Conservation (phyloP, 2,113 vertebrate species). For the Chiloscyllium plagiosum region DNA sequence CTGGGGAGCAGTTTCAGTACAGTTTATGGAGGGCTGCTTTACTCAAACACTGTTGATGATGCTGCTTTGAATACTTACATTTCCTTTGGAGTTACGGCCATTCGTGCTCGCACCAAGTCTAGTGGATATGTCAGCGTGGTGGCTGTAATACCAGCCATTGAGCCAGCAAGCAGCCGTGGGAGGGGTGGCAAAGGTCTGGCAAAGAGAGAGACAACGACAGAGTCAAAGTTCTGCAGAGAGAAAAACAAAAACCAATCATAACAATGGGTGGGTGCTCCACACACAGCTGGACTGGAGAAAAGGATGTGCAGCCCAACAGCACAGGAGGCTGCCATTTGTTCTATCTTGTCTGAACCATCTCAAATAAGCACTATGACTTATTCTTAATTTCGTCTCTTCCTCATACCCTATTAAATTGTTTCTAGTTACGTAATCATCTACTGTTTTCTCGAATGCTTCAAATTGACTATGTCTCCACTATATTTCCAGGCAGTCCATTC, state of each 20-base stretch:
- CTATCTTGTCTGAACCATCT: no score
- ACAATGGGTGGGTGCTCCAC: neutral
- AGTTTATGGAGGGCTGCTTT: neutral
- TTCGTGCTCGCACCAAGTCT: constrained; percentile 93
- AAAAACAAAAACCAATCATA: neutral
- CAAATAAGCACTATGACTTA: no score
- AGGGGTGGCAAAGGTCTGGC: constrained; percentile 77
- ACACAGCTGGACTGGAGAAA: constrained; percentile 36
- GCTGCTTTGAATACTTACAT: constrained; percentile 67
- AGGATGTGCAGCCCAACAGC: neutral
- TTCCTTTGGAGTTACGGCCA: constrained; percentile 96
- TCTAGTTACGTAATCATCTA: no score
- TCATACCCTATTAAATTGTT: no score
- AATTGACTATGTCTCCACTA: no score
- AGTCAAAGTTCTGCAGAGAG: neutral
- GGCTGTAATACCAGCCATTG: constrained; percentile 82
- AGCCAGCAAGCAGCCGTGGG: constrained; percentile 80
- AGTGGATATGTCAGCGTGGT: constrained; percentile 86
- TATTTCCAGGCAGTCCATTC: no score
- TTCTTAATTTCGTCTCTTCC: no score
- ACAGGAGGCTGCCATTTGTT: no score
- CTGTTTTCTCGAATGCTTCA: no score
- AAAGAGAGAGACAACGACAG: neutral
- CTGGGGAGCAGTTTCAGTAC: neutral
- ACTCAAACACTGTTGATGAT: neutral